Evolutionary conservation across 2,888 invertebrate species (phyloP).

Genomic region (Coleophora deauratella): DNA sequence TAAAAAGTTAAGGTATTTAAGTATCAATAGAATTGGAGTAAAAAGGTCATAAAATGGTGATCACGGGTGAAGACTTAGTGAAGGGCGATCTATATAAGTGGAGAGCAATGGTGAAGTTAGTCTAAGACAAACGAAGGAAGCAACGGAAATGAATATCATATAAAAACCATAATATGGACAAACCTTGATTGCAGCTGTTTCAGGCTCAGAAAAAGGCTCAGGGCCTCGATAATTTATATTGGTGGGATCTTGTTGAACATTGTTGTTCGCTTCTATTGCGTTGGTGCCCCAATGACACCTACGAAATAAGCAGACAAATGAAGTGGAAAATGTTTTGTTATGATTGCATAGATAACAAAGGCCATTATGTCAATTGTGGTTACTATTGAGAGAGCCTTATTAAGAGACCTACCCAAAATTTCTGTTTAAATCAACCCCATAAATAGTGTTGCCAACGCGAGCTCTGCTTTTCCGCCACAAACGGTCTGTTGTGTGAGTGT

Average conservation of each 20-base stretch:
- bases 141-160: too few relatives aligned
- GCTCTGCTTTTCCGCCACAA: slow-evolving; percentile 87
- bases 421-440: slow-evolving; percentile 86
- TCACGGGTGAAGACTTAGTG: too few relatives aligned
- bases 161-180: too few relatives aligned
- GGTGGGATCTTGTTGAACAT: slow-evolving; percentile 36
- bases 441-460: slow-evolving; percentile 64
- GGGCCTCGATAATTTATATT: slow-evolving; percentile 51
- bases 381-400: too few relatives aligned
- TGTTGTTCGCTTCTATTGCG: slow-evolving; percentile 35
- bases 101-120: too few relatives aligned
- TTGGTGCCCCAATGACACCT: slow-evolving; percentile 52
- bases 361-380: too few relatives aligned
- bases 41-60: too few relatives aligned
- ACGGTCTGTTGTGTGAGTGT: slow-evolving; percentile 83
- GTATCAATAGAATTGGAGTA: background rate
- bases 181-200: slow-evolving; percentile 56
- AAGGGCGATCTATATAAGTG: too few relatives aligned
- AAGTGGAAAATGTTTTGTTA: too few relatives aligned
- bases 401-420: slow-evolving; percentile 82
- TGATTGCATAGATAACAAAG: background rate
- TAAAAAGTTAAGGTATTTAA: slow-evolving; percentile 16
- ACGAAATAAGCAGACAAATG: slow-evolving; percentile 11
- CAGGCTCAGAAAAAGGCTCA: slow-evolving; percentile 59
- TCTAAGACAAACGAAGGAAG: too few relatives aligned